Conservation (phyloP, 2,888 invertebrate species). For the Limenitis arthemis region DNA sequence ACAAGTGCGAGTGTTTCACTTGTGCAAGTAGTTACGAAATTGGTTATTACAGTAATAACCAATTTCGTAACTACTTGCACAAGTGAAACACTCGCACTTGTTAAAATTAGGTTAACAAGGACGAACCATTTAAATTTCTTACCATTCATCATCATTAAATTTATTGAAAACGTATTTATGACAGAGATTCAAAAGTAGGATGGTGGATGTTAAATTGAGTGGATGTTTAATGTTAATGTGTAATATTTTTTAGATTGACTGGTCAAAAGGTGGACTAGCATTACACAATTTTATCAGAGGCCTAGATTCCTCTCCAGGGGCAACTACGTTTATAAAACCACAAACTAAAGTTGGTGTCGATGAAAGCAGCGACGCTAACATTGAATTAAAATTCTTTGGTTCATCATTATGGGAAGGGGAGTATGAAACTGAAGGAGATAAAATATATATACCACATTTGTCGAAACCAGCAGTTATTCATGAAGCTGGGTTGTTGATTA, state of each 20-base stretch:
- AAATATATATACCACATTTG: conserved; percentile 74
- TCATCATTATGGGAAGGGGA: conserved; percentile 79
- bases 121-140: too few relatives aligned
- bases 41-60: too few relatives aligned
- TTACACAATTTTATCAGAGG: conserved; percentile 96
- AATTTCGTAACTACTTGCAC: too few relatives aligned
- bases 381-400: conserved; percentile 78
- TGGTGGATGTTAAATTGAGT: background rate
- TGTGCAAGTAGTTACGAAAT: too few relatives aligned
- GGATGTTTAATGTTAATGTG: background rate
- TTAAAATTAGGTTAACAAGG: too few relatives aligned
- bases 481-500: conserved; percentile 83
- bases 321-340: conserved; percentile 74
- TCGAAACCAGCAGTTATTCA: conserved; percentile 78
- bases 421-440: conserved; percentile 68
- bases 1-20: too few relatives aligned
- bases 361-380: conserved; percentile 39
- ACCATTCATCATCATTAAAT: too few relatives aligned
- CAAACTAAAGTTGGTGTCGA: conserved; percentile 52
- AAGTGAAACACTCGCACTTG: too few relatives aligned
- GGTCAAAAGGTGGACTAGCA: conserved; percentile 77
- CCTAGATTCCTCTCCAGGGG: conserved; percentile 95
- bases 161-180: too few relatives aligned
- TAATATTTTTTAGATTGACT: conserved; percentile 70
- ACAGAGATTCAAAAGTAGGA: too few relatives aligned